Percentiles rank a stretch among this genome's conserved stretches.
These are phyloP conservation scores for Acanthosepion pharaonis DNA, from an alignment of 2,888 invertebrate species.

Conservation along the genomic window DNA sequence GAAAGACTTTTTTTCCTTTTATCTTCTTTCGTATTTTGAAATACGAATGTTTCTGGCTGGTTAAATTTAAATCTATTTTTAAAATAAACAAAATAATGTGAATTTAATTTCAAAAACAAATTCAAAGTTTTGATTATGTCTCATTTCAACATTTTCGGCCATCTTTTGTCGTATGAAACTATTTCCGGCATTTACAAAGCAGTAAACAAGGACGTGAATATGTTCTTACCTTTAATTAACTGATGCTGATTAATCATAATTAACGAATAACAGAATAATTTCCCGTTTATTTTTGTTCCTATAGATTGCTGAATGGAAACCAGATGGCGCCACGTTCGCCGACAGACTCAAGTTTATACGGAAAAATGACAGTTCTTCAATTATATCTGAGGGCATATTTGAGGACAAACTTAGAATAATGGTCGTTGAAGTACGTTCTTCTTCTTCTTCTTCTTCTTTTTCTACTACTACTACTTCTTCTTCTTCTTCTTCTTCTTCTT, in stretches of 20 bases:
- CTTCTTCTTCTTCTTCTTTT: background rate
- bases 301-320: conserved; percentile 62
- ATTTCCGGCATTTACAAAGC: background rate
- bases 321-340: conserved; percentile 50
- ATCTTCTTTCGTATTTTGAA: no score
- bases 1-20: no score
- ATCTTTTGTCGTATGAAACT: background rate
- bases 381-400: conserved; percentile 52
- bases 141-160: no score
- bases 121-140: no score
- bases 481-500: background rate
- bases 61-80: no score
- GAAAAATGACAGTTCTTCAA: conserved; percentile 50
- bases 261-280: background rate
- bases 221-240: background rate
- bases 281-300: background rate
- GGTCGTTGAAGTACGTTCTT: conserved; percentile 60
- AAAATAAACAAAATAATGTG: no score
- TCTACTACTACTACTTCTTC: no score
- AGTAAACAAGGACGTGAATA: background rate
- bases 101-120: no score
- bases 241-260: no score
- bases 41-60: no score
- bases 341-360: conserved; percentile 56
- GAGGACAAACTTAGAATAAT: conserved; percentile 62